A percentile compares a stretch with the other conserved stretches of the same genome.
phyloP scores from a whole-genome alignment of 2,888 invertebrate species.

The Anoncus sp. region DNA sequence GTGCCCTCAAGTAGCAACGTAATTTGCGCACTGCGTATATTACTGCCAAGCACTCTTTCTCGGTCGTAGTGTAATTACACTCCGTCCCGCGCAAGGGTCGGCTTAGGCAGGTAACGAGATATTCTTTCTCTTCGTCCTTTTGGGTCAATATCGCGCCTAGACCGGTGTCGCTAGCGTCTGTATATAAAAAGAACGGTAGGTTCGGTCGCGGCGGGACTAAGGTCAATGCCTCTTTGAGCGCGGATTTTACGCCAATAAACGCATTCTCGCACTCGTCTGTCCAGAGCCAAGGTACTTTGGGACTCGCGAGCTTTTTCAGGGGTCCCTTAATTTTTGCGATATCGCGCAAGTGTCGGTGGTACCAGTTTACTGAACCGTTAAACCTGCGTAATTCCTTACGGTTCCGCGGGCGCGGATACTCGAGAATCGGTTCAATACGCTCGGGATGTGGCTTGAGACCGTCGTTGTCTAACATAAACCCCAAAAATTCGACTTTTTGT shows the following conservation, averaged over 20 bases:
- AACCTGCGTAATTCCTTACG: conserved; percentile 39
- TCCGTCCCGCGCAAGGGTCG: too few relatives aligned
- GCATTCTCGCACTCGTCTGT: conserved; percentile 23
- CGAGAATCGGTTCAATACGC: conserved; percentile 56
- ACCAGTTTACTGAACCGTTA: conserved; percentile 26
- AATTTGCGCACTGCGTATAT: too few relatives aligned
- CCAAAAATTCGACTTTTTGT: too few relatives aligned
- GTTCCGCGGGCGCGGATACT: conserved; percentile 61
- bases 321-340: conserved; percentile 35
- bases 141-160: conserved; percentile 51
- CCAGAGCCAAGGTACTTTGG: conserved; percentile 27
- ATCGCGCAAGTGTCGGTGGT: conserved; percentile 10
- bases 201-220: conserved; percentile 33
- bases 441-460: conserved; percentile 58
- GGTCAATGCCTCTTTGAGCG: conserved; percentile 9
- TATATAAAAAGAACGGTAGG: too few relatives aligned
- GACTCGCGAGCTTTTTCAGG: conserved; percentile 27
- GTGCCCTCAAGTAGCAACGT: too few relatives aligned
- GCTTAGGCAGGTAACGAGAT: conserved; percentile 46
- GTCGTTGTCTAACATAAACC: too few relatives aligned
- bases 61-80: too few relatives aligned
- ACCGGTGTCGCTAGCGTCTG: conserved; percentile 38
- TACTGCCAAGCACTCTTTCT: too few relatives aligned
- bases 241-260: conserved; percentile 6
- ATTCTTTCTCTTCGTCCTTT: conserved; percentile 15